These are phyloP conservation scores for Ctenochaetus hawaiiensis DNA, from an alignment of 2,797 vertebrate genomes.

Conservation along the genomic window DNA sequence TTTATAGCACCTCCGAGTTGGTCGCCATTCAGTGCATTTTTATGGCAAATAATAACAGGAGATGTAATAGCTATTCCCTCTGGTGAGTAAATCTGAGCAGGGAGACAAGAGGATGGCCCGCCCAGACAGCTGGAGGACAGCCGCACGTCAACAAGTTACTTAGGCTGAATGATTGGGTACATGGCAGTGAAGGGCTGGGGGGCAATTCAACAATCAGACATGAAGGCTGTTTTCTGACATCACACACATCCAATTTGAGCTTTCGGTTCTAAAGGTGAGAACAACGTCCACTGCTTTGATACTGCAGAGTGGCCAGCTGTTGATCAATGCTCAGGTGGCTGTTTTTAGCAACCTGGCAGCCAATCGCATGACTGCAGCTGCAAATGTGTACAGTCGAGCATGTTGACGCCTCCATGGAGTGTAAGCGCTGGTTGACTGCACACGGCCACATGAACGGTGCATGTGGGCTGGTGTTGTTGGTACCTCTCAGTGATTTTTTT, in stretches of 20 bases:
- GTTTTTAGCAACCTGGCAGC: slow-evolving; percentile 23
- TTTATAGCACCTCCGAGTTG: slow-evolving; percentile 79
- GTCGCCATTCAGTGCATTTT: slow-evolving; percentile 78
- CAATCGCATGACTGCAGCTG: background rate
- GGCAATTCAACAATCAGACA: slow-evolving; percentile 54
- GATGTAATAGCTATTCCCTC: slow-evolving; percentile 77
- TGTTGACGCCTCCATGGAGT: background rate
- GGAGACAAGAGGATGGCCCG: slow-evolving; percentile 70
- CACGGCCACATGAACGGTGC: background rate
- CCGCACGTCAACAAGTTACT: slow-evolving; percentile 80
- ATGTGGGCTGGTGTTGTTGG: background rate
- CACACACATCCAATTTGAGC: slow-evolving; percentile 39
- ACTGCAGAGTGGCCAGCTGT: slow-evolving; percentile 30
- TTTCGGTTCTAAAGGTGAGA: slow-evolving; percentile 29
- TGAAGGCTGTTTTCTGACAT: slow-evolving; percentile 51
- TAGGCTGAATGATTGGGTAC: slow-evolving; percentile 73
- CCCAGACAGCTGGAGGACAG: slow-evolving; percentile 78
- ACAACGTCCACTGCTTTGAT: slow-evolving; percentile 36
- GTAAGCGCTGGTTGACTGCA: background rate
- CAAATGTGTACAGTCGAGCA: background rate
- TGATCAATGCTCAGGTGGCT: slow-evolving; percentile 1
- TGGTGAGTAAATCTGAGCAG: slow-evolving; percentile 78
- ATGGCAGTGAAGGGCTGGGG: slow-evolving; percentile 26
- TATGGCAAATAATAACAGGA: slow-evolving; percentile 86
- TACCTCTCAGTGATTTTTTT: slow-evolving; percentile 30